Evolutionary conservation across 53 echinoderm and acorn worm genomes (phyloP), one percentile per base, ranked within the genome.

Genomic region (Paelopatides confundens): DNA sequence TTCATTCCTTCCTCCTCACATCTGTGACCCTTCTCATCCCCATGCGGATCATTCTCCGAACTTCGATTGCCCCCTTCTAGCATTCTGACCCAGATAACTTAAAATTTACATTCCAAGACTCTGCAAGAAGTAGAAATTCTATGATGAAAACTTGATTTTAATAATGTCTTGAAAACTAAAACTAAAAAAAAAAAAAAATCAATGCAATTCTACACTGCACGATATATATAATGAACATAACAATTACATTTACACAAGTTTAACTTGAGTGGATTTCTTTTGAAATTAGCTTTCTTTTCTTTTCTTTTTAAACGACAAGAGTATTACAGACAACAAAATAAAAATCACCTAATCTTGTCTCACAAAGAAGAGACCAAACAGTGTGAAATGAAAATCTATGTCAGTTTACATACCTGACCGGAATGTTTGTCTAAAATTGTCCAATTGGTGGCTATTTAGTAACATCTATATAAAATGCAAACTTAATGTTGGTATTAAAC

Each of bases 371-470:
- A 15, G 58, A 58, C n/a, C 21, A 58, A 58, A 58, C 18, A 23
- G 9, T 58, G 6, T 58, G 58, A 58, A 58, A 58, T 18, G 24
- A 58, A 58, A 58, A 58, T 39, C 39, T 46, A n/a, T n/a, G 28
- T 74, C 11, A 46, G 74, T 21, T 43, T 35, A 74, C 23, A 40
- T 74, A 46, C 39, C 74, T 46, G 27, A 74, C 46, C 74, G 74
- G 74, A 74, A 74, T 74, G 74, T 74, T 74, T 74, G 38, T 74
- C 74, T 74, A 74, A 74, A 28, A 74, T 74, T 74, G 74, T 40
- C 74, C 39, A 26, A 40, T 39, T 74, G 74, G 69, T 74, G 46
- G 46, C 39, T 40, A 24, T 46, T 74, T 40, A 27, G 40, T 74
- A 74, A 74, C 74, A 40, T 74, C 40, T 74, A 74, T 74, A 74